Conservation (phyloP, 30 jellyfish, hydroid and myxozoan species). For the Sanderia malayensis region DNA sequence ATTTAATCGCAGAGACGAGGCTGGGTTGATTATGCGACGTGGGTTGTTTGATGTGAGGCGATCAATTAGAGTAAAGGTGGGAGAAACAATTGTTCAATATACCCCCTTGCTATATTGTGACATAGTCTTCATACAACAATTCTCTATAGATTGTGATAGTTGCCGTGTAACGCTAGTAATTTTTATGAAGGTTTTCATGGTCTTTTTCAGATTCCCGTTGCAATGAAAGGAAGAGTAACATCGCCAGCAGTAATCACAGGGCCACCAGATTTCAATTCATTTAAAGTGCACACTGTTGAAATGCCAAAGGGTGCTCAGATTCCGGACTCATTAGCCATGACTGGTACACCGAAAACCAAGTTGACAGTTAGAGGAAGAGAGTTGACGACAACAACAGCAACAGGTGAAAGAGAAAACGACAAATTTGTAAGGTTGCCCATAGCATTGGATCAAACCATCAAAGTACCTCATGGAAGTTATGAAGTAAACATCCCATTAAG, state of each 20-base stretch:
- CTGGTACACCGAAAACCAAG: conserved; percentile 46
- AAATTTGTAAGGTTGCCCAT: background rate
- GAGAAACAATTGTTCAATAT: background rate
- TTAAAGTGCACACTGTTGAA: conserved; percentile 35
- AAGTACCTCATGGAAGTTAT: conserved; percentile 26
- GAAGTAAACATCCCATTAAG: conserved; percentile 45
- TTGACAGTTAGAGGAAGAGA: conserved; percentile 22
- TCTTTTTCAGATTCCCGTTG: conserved; percentile 57
- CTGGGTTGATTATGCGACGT: conserved; percentile 26
- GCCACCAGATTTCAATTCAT: conserved; percentile 40
- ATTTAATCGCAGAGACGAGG: too few relatives aligned
- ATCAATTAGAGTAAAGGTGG: conserved; percentile 46
- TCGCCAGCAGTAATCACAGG: conserved; percentile 66
- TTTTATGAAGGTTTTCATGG: too few relatives aligned
- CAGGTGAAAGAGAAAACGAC: background rate
- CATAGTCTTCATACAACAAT: too few relatives aligned
- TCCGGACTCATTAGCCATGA: conserved; percentile 32
- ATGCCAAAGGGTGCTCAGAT: conserved; percentile 30
- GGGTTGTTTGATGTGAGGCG: conserved; percentile 61
- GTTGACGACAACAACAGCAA: background rate
- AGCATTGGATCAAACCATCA: background rate
- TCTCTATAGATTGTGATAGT: too few relatives aligned
- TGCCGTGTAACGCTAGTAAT: too few relatives aligned
- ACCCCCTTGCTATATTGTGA: too few relatives aligned
- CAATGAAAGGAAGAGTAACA: conserved; percentile 64